phyloP scores from a whole-genome alignment of 2,888 invertebrate genomes.

The Drosophila formosana region DNA sequence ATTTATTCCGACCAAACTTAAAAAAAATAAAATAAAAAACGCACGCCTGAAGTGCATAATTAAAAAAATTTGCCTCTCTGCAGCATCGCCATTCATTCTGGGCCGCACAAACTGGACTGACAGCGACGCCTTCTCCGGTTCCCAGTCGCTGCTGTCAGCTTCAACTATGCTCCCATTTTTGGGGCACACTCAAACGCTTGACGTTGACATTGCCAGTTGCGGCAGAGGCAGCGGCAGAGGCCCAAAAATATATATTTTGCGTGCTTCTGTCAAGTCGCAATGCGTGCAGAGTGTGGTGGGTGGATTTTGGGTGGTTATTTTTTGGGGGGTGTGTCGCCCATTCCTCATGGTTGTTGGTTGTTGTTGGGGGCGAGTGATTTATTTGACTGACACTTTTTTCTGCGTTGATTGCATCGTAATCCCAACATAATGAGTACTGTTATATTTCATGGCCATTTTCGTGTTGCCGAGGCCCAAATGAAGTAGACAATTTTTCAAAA shows the following conservation, averaged over 20 bases:
- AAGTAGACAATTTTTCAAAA: slow-evolving; percentile 81
- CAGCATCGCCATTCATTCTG: slow-evolving; percentile 49
- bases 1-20: slow-evolving; percentile 20
- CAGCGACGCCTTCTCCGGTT: slow-evolving; percentile 49
- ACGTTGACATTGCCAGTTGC: slow-evolving; percentile 72
- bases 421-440: slow-evolving; percentile 82
- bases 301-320: neutral
- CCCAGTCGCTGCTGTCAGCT: slow-evolving; percentile 68
- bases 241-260: slow-evolving; percentile 68
- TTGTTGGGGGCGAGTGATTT: slow-evolving; percentile 74
- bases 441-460: slow-evolving; percentile 79
- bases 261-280: slow-evolving; percentile 60
- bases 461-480: slow-evolving; percentile 69
- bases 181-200: slow-evolving; percentile 41
- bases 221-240: slow-evolving; percentile 39
- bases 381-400: slow-evolving; percentile 83
- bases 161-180: slow-evolving; percentile 73
- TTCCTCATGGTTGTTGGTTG: slow-evolving; percentile 60
- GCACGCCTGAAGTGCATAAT: slow-evolving; percentile 57
- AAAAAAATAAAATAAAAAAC: neutral
- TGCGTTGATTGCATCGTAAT: slow-evolving; percentile 84
- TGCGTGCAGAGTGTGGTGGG: slow-evolving; percentile 34
- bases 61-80: slow-evolving; percentile 64
- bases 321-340: slow-evolving; percentile 30
- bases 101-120: slow-evolving; percentile 46